These are phyloP conservation scores for Sula dactylatra DNA, from an alignment of 2,113 vertebrate species.

Conservation along the genomic window DNA sequence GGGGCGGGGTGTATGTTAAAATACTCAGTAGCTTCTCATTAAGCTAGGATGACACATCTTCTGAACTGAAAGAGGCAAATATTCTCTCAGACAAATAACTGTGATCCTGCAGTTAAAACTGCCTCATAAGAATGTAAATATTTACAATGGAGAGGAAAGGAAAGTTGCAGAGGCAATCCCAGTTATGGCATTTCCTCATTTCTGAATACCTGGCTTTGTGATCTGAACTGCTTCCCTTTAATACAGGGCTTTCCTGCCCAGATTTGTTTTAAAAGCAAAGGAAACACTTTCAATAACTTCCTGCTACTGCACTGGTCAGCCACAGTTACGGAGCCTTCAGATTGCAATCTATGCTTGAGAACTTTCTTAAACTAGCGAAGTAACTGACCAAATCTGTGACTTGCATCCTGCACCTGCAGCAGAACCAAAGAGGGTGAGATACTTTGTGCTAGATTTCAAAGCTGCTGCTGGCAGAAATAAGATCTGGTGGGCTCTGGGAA, in stretches of 20 bases:
- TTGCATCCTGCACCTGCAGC: background rate
- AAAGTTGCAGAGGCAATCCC: background rate
- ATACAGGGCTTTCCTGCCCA: fast-evolving
- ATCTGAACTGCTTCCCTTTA: background rate
- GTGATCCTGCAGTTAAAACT: background rate
- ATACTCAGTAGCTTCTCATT: background rate
- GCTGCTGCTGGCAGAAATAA: background rate
- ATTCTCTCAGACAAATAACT: background rate
- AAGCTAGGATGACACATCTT: background rate
- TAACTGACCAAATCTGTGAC: background rate
- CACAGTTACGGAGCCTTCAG: background rate
- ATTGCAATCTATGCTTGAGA: background rate
- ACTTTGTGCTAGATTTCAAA: background rate
- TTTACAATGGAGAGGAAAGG: background rate
- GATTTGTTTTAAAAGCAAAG: background rate
- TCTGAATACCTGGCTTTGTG: background rate
- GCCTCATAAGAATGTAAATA: background rate
- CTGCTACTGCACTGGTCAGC: background rate
- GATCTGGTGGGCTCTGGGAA: background rate
- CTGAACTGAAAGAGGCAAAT: background rate
- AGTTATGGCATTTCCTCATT: background rate
- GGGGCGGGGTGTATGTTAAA: too few species aligned
- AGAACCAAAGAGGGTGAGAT: fast-evolving
- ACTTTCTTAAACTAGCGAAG: background rate
- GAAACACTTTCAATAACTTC: background rate